A percentile compares a stretch with the other conserved stretches of the same genome.
phyloP scores from a whole-genome alignment of 2,113 vertebrate genomes.

The Gambusia affinis region DNA sequence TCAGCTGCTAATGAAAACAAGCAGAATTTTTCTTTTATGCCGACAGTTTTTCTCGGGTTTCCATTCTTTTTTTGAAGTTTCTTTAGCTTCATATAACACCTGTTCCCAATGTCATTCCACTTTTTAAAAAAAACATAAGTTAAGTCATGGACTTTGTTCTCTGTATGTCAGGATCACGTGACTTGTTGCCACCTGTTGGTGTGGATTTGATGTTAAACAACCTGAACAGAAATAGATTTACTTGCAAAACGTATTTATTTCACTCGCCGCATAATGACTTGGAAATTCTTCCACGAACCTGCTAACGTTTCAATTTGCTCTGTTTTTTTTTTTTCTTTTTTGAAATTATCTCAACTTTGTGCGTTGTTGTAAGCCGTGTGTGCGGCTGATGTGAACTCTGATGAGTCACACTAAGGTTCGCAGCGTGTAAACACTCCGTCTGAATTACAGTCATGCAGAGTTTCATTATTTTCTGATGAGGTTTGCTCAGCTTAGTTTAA shows the following conservation, averaged over 20 bases:
- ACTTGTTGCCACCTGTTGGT: background rate
- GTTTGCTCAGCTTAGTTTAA: slow-evolving; percentile 67
- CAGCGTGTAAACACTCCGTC: slow-evolving; percentile 36
- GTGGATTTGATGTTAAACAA: background rate
- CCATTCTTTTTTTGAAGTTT: background rate
- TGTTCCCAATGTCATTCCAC: background rate
- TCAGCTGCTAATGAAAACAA: background rate
- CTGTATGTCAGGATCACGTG: background rate
- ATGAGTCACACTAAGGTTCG: slow-evolving; percentile 41
- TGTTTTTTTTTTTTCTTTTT: too few species aligned
- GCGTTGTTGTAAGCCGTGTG: background rate
- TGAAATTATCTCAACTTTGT: too few species aligned
- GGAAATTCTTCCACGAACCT: too few species aligned
- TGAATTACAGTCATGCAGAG: slow-evolving; percentile 37
- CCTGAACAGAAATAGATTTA: too few species aligned
- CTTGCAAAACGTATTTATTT: too few species aligned
- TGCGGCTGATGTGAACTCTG: slow-evolving; percentile 18
- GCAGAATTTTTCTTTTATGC: background rate
- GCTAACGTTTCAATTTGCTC: too few species aligned
- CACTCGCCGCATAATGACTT: too few species aligned
- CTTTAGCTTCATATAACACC: background rate
- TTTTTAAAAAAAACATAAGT: background rate
- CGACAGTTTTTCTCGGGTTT: background rate
- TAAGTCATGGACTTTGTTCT: background rate
- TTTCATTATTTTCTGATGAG: slow-evolving; percentile 46